phyloP scores from a whole-genome alignment of 1,140 invertebrate genomes.

The Drosophila tropicalis region DNA sequence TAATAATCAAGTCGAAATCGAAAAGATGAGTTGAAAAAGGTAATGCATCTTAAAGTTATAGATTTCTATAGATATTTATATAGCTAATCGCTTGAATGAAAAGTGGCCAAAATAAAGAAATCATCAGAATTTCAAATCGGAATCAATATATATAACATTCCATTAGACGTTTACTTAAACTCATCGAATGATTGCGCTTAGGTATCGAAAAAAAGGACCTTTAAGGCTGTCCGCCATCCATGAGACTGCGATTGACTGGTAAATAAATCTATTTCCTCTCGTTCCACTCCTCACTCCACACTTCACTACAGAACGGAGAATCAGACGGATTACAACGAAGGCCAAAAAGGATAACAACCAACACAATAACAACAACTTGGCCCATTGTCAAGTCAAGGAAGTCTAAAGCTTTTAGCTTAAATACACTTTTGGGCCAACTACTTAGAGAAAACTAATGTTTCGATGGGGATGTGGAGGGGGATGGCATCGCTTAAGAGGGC shows the following conservation, averaged over 20 bases:
- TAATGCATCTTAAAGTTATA: background rate
- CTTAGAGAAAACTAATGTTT: conserved; percentile 35
- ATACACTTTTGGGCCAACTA: conserved; percentile 79
- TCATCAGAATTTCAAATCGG: background rate
- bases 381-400: conserved; percentile 66
- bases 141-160: background rate
- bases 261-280: conserved; percentile 52
- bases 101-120: too few relatives aligned
- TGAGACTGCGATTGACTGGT: conserved; percentile 45
- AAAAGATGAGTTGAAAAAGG: background rate
- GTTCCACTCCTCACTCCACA: background rate
- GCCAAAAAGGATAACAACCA: conserved; percentile 4
- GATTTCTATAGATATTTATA: too few relatives aligned
- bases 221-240: background rate
- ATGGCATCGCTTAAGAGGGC: background rate
- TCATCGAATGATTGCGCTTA: conserved; percentile 3
- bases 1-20: background rate
- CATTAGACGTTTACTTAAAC: background rate
- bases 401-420: conserved; percentile 79
- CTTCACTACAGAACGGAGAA: conserved; percentile 13
- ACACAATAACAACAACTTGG: conserved; percentile 54
- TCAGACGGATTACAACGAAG: conserved; percentile 18
- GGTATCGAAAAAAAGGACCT: background rate
- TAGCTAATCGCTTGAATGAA: too few relatives aligned
- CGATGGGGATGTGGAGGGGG: background rate